phyloP scores from a whole-genome alignment of 1,140 invertebrate genomes.

The Drosophila navojoa region DNA sequence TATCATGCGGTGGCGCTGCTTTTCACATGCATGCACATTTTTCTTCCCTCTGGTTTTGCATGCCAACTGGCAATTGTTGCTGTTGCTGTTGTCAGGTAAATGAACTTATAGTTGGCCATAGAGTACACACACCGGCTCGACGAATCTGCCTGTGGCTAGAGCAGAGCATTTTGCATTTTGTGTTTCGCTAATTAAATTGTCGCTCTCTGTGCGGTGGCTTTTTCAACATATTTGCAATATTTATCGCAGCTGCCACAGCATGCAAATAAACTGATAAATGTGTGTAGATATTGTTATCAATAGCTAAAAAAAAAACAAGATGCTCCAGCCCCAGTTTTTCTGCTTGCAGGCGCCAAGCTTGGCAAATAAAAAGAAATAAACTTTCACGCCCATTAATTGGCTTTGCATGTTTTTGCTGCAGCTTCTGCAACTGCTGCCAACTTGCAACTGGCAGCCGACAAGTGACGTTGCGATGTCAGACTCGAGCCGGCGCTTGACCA shows the following conservation, averaged over 20 bases:
- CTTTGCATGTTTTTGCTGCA: constrained; percentile 51
- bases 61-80: constrained; percentile 42
- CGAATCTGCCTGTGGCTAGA: neutral
- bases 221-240: constrained; percentile 55
- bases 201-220: constrained; percentile 32
- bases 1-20: constrained; percentile 77
- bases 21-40: constrained; percentile 74
- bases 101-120: constrained; percentile 80
- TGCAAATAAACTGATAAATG: constrained; percentile 71
- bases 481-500: constrained; percentile 30
- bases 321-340: constrained; percentile 19
- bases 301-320: constrained; percentile 38
- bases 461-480: constrained; percentile 22
- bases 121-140: constrained; percentile 32
- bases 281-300: constrained; percentile 41
- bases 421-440: constrained; percentile 24
- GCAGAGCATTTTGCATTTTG: constrained; percentile 21
- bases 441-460: constrained; percentile 36
- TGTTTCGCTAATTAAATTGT: constrained; percentile 62
- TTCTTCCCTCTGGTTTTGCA: constrained; percentile 60
- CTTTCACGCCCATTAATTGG: constrained; percentile 82
- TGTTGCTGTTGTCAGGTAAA: constrained; percentile 67
- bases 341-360: constrained; percentile 29
- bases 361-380: constrained; percentile 78
- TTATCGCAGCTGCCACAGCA: constrained; percentile 63